A percentile compares a stretch with the other conserved stretches of the same genome.
Evolutionary conservation across 2,797 vertebrate genomes (phyloP).

Genomic region (Urophycis tenuis): DNA sequence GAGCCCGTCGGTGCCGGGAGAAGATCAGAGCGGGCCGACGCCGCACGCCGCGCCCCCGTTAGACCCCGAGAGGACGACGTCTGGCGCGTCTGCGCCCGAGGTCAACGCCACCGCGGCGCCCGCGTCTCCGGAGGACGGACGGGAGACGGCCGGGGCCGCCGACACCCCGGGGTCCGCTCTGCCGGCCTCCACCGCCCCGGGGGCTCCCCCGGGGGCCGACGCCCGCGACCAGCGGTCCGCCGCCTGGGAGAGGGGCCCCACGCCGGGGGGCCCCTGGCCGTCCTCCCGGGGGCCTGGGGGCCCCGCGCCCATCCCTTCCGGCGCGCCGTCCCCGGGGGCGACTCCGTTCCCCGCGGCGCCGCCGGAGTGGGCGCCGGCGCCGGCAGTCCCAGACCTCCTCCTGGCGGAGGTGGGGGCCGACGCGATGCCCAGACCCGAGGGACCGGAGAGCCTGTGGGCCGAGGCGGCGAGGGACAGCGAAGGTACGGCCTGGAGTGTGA

Average conservation of each 20-base stretch:
- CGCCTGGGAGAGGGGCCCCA: background rate
- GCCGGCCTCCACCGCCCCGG: slow-evolving; percentile 6
- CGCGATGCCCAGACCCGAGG: slow-evolving; percentile 53
- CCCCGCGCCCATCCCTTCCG: slow-evolving; percentile 22
- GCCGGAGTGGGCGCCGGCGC: slow-evolving; percentile 40
- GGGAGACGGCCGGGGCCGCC: slow-evolving; percentile 15
- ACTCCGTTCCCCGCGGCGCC: slow-evolving; percentile 33
- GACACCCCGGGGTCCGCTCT: slow-evolving; percentile 9
- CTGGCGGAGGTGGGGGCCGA: slow-evolving; percentile 52
- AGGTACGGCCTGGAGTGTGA: slow-evolving; percentile 47
- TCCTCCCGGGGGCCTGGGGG: slow-evolving; percentile 27
- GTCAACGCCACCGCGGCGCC: background rate
- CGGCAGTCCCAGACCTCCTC: slow-evolving; percentile 46
- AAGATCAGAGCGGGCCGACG: slow-evolving; percentile 23
- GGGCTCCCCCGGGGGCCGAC: slow-evolving; percentile 20
- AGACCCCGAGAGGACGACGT: background rate
- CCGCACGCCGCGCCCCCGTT: slow-evolving; percentile 12
- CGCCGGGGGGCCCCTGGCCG: background rate
- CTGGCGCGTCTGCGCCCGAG: background rate
- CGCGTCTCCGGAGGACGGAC: slow-evolving; percentile 29
- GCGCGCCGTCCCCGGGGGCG: slow-evolving; percentile 9
- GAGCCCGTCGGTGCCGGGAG: slow-evolving; percentile 33
- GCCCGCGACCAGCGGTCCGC: slow-evolving; percentile 1
- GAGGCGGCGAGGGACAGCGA: slow-evolving; percentile 57
- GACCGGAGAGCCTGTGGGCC: slow-evolving; percentile 60